These are phyloP conservation scores for Resseliella maxima DNA, from an alignment of 2,888 invertebrate species.

Conservation along the genomic window DNA sequence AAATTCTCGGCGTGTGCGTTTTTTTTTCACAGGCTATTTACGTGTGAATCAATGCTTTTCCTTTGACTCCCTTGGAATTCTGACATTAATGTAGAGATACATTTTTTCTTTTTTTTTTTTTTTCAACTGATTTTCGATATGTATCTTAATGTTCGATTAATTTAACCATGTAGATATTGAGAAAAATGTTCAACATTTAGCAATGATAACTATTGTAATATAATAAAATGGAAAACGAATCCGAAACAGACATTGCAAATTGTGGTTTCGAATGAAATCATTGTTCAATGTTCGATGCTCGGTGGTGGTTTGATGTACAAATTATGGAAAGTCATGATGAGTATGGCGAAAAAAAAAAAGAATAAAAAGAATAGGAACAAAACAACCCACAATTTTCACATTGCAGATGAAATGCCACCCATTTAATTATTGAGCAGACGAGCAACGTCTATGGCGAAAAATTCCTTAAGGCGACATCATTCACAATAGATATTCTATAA, in stretches of 20 bases:
- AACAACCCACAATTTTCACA: no score
- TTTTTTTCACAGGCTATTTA: not conserved
- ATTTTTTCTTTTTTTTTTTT: no score
- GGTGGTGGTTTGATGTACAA: not conserved
- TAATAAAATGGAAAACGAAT: not conserved
- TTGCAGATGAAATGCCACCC: not conserved
- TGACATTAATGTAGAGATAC: no score
- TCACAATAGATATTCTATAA: slow-evolving; percentile 27
- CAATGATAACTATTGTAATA: not conserved
- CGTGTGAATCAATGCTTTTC: no score
- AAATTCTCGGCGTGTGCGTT: no score
- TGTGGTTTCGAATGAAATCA: not conserved
- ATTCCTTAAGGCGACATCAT: slow-evolving; percentile 33
- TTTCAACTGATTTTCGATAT: no score
- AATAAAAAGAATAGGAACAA: no score
- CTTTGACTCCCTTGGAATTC: no score
- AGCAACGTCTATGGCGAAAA: not conserved
- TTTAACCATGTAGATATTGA: not conserved
- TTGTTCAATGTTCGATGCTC: not conserved
- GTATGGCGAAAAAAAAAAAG: slow-evolving; percentile 8
- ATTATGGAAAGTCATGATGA: slow-evolving; percentile 22
- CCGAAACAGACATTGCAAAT: not conserved
- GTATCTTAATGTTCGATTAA: not conserved
- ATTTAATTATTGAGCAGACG: slow-evolving; percentile 6
- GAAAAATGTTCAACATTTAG: not conserved